phyloP scores from a whole-genome alignment of 92 coral and sea anemone species.

The Bergia sp. region DNA sequence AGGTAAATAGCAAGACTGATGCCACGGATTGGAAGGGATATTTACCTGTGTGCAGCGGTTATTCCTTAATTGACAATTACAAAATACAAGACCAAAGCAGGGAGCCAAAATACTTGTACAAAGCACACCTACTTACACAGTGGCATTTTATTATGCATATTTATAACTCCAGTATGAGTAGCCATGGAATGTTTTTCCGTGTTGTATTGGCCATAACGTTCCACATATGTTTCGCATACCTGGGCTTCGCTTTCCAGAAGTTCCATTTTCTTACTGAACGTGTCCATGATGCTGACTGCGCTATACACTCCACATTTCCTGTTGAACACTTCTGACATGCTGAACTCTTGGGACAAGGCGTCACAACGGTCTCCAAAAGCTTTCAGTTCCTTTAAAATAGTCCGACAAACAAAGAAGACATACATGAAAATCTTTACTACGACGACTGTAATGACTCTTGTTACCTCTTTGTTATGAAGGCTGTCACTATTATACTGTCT shows the following conservation, averaged over 20 bases:
- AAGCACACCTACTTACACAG: background rate
- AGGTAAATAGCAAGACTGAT: too few relatives aligned
- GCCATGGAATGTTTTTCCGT: too few relatives aligned
- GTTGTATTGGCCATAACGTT: background rate
- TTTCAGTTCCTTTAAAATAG: conserved; percentile 72
- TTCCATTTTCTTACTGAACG: conserved; percentile 82
- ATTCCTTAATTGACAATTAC: too few relatives aligned
- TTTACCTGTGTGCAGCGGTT: too few relatives aligned
- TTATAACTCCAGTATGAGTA: too few relatives aligned
- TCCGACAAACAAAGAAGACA: background rate
- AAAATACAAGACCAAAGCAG: background rate
- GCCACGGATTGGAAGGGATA: too few relatives aligned
- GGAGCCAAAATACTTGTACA: background rate
- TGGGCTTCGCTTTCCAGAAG: conserved; percentile 93
- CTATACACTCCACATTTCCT: conserved; percentile 88
- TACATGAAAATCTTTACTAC: background rate
- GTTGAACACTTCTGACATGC: conserved; percentile 87
- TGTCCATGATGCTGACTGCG: conserved; percentile 91
- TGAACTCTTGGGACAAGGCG: conserved; percentile 88
- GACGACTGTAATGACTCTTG: background rate
- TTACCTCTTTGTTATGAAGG: too few relatives aligned
- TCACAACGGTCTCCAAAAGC: conserved; percentile 98
- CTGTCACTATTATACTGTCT: too few relatives aligned
- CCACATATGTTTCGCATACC: conserved; percentile 44
- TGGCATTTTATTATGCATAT: too few relatives aligned